A percentile compares a stretch with the other conserved stretches of the same genome.
Evolutionary conservation across 2,113 vertebrate species (phyloP).

Genomic region (Gopherus flavomarginatus): DNA sequence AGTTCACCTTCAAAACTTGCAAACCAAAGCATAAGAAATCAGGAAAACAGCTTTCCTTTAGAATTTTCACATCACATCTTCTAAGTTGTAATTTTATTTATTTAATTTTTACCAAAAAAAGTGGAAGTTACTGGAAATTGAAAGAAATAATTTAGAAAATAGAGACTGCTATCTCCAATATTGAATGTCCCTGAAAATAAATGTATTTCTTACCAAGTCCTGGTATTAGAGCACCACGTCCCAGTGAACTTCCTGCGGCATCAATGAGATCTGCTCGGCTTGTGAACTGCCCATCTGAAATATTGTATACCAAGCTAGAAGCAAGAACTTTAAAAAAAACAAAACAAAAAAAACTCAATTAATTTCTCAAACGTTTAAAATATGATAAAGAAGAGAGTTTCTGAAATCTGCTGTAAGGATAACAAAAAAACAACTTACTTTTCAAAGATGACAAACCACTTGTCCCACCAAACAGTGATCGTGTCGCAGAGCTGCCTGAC

Average conservation of each 20-base stretch:
- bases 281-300: conserved; percentile 95
- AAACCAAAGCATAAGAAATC: background rate
- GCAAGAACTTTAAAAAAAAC: conserved; percentile 85
- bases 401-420: accelerated
- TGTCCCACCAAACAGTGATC: conserved; percentile 95
- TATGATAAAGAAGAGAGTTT: background rate
- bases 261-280: conserved; percentile 96
- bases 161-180: background rate
- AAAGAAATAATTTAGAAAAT: background rate
- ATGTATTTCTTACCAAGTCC: conserved; percentile 88
- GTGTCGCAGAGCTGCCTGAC: conserved; percentile 96
- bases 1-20: background rate
- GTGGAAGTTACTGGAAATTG: background rate
- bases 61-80: background rate
- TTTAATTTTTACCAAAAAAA: background rate
- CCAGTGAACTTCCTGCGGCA: conserved; percentile 94
- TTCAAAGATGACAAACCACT: conserved; percentile 96
- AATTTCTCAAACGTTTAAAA: conserved; percentile 15
- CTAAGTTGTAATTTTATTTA: background rate
- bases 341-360: background rate
- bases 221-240: conserved; percentile 94
- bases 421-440: conserved; percentile 80
- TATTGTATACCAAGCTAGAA: conserved; percentile 94
- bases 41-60: background rate
- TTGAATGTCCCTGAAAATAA: background rate